These are phyloP conservation scores for Lemur catta DNA, from an alignment of 2,797 vertebrate species.

Conservation along the genomic window DNA sequence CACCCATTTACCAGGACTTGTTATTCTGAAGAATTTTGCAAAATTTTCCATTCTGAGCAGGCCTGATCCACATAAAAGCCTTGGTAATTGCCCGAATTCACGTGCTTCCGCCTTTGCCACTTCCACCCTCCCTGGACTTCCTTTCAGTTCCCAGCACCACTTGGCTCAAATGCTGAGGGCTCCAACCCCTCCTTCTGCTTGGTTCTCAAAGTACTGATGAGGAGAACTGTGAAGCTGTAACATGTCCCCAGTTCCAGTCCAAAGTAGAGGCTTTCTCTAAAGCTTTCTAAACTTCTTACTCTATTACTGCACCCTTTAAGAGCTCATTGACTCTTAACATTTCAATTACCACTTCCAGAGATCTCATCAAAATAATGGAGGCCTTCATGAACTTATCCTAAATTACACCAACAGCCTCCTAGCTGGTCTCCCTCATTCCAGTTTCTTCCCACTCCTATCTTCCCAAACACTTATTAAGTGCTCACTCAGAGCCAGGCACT, in stretches of 20 bases:
- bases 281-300: background rate
- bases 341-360: background rate
- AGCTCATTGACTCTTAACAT: background rate
- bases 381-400: background rate
- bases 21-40: slow-evolving; percentile 9
- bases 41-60: background rate
- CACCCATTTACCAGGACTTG: background rate
- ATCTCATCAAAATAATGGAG: slow-evolving; percentile 3
- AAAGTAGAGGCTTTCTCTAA: background rate
- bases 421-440: background rate
- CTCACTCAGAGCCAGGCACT: background rate
- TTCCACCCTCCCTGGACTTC: background rate
- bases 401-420: background rate
- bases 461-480: background rate
- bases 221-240: background rate
- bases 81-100: background rate
- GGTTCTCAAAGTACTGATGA: background rate
- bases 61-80: background rate
- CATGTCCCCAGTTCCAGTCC: background rate
- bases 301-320: background rate
- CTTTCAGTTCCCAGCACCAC: background rate
- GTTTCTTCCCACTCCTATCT: background rate
- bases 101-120: background rate
- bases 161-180: background rate
- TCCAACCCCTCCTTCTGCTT: background rate